These are phyloP conservation scores for Manis javanica DNA, from an alignment of 2,797 vertebrate genomes.

Conservation along the genomic window DNA sequence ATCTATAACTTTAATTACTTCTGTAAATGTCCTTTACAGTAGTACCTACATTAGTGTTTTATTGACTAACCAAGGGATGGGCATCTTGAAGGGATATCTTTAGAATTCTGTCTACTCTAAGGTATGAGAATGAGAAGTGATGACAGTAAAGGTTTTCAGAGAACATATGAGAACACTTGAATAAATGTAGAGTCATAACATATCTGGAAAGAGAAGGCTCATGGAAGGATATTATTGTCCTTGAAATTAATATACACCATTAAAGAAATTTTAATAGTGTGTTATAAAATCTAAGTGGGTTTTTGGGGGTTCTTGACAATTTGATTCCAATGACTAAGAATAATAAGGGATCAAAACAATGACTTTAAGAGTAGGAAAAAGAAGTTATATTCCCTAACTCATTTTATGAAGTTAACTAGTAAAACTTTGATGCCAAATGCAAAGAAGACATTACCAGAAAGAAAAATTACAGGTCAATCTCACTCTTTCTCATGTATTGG, in stretches of 20 bases:
- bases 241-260: slow-evolving; percentile 15
- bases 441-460: slow-evolving; percentile 35
- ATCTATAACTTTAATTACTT: neutral
- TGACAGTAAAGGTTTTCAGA: neutral
- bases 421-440: neutral
- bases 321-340: neutral
- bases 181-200: neutral
- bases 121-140: neutral
- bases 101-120: neutral
- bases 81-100: neutral
- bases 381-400: neutral
- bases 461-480: neutral
- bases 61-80: neutral
- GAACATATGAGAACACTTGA: neutral
- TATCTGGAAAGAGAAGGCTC: neutral
- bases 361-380: neutral
- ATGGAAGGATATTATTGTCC: neutral
- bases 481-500: neutral
- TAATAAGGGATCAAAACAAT: slow-evolving; percentile 16
- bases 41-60: neutral
- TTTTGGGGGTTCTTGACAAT: neutral
- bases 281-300: neutral
- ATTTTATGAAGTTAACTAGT: neutral
- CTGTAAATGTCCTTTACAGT: neutral
- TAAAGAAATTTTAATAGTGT: neutral